phyloP scores from a whole-genome alignment of 2,888 invertebrate species.

The Polymixis lichenea region DNA sequence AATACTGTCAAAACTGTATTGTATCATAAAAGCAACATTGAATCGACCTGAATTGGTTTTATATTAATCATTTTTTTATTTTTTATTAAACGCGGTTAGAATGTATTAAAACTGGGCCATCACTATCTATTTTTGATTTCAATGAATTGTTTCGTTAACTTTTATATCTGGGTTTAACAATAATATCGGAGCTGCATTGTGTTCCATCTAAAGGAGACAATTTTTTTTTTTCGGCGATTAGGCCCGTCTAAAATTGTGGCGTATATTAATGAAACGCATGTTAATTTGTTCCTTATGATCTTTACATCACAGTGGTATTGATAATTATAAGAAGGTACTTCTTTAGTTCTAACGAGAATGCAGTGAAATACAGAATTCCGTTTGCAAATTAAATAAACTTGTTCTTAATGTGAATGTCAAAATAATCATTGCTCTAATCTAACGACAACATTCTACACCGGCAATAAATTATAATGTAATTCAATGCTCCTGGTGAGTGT shows the following conservation, averaged over 20 bases:
- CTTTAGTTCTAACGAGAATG: background rate
- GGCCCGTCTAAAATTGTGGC: no score
- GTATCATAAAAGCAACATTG: no score
- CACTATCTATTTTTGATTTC: background rate
- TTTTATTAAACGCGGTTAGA: background rate
- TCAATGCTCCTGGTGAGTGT: constrained; percentile 42
- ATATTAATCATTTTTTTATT: no score
- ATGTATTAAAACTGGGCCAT: background rate
- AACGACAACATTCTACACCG: constrained; percentile 33
- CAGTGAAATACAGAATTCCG: background rate
- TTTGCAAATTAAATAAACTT: background rate
- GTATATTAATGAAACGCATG: background rate
- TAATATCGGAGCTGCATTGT: background rate
- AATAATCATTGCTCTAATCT: constrained; percentile 38
- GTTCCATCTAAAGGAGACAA: background rate
- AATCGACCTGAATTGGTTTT: no score
- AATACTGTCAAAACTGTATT: no score
- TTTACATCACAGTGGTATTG: background rate
- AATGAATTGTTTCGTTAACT: background rate
- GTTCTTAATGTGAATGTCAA: constrained; percentile 10
- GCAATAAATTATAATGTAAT: constrained; percentile 43
- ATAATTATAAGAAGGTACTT: no score
- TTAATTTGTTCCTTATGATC: background rate
- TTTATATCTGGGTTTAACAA: no score
- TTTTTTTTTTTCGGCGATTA: background rate